Conservation (phyloP, 2,888 invertebrate species). For the Ecliptopera silaceata region DNA sequence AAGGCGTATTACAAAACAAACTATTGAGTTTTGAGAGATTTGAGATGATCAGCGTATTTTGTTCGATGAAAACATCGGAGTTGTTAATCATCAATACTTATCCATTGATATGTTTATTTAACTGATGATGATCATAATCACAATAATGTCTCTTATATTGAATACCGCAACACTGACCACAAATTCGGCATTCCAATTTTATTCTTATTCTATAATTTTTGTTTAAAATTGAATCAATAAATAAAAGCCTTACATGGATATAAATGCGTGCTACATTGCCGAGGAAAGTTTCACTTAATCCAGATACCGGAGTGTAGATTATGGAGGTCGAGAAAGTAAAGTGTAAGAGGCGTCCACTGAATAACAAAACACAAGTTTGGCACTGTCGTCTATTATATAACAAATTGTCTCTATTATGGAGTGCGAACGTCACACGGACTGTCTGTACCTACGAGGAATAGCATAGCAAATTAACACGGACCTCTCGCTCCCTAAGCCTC, state of each 20-base stretch:
- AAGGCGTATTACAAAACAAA: conserved; percentile 47
- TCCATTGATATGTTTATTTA: too few species aligned
- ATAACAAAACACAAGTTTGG: conserved; percentile 65
- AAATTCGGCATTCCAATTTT: too few species aligned
- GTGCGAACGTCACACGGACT: conserved; percentile 64
- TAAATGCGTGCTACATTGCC: conserved; percentile 38
- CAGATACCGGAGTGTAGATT: conserved; percentile 44
- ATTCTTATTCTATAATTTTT: too few species aligned
- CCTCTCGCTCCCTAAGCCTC: conserved; percentile 41
- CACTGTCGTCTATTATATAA: conserved; percentile 65
- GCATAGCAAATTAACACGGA: conserved; percentile 50
- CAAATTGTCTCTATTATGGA: conserved; percentile 60
- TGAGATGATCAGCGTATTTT: too few species aligned
- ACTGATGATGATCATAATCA: too few species aligned
- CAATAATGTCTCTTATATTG: too few species aligned
- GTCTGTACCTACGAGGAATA: conserved; percentile 54
- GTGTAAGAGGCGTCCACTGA: conserved; percentile 57
- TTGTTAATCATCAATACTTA: too few species aligned
- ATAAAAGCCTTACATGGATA: not conserved
- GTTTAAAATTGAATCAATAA: not conserved
- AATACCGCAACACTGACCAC: too few species aligned
- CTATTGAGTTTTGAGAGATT: too few species aligned
- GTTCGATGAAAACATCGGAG: too few species aligned
- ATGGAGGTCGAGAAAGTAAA: conserved; percentile 76
- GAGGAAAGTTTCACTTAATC: conserved; percentile 52